These are phyloP conservation scores for Turnix velox DNA, from an alignment of 2,113 vertebrate genomes.

Conservation along the genomic window DNA sequence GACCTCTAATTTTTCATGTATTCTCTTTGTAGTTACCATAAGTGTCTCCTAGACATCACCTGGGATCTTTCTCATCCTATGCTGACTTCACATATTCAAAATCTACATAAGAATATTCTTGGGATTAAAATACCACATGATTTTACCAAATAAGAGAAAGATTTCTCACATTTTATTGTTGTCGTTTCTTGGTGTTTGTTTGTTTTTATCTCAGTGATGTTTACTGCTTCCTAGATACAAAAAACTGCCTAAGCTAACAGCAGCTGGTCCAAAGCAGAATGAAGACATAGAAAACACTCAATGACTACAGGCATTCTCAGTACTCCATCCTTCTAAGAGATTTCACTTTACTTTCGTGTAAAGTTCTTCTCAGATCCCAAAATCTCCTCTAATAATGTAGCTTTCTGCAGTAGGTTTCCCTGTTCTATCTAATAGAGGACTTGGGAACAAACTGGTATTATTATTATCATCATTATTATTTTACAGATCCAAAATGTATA, in stretches of 20 bases:
- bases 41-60: background rate
- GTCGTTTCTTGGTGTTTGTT: background rate
- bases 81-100: background rate
- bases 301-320: background rate
- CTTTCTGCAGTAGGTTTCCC: background rate
- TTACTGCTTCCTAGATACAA: background rate
- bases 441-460: background rate
- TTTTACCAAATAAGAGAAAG: background rate
- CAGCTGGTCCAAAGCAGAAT: background rate
- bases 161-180: background rate
- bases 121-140: background rate
- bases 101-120: background rate
- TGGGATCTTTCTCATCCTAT: background rate
- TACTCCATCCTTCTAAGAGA: background rate
- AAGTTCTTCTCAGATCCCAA: background rate
- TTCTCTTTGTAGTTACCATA: background rate
- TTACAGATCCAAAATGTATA: background rate
- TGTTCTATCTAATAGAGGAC: background rate
- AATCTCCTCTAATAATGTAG: background rate
- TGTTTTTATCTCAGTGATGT: background rate
- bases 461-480: background rate
- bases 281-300: background rate
- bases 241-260: background rate
- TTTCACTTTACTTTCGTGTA: background rate
- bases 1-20: background rate